phyloP scores from a whole-genome alignment of 2,797 vertebrate genomes.

The Nannoperca australis region DNA sequence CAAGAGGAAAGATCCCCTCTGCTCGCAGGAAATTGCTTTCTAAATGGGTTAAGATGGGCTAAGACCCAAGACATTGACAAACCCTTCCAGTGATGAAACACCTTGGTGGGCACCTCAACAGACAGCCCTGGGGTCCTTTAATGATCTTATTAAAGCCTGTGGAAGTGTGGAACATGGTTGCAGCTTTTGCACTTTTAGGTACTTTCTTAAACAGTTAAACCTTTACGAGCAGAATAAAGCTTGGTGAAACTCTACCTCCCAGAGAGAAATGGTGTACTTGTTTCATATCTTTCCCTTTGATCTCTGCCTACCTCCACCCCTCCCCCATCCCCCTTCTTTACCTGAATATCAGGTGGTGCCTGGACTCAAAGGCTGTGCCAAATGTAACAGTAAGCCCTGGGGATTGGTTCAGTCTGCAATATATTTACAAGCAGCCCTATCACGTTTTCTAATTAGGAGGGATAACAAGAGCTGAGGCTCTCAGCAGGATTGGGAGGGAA shows the following conservation, averaged over 20 bases:
- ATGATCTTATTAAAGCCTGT: constrained; percentile 81
- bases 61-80: constrained; percentile 83
- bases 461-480: constrained; percentile 79
- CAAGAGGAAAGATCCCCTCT: constrained; percentile 75
- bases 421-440: constrained; percentile 74
- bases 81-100: constrained; percentile 80
- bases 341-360: constrained; percentile 60
- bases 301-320: constrained; percentile 35
- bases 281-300: constrained; percentile 63
- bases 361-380: constrained; percentile 58
- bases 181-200: constrained; percentile 70
- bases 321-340: constrained; percentile 22
- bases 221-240: constrained; percentile 66
- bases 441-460: constrained; percentile 85
- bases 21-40: constrained; percentile 82
- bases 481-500: constrained; percentile 72
- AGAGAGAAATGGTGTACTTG: constrained; percentile 44
- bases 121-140: constrained; percentile 70
- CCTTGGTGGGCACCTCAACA: constrained; percentile 73
- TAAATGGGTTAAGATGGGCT: constrained; percentile 85
- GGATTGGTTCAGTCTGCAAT: constrained; percentile 67
- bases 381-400: constrained; percentile 68
- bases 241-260: constrained; percentile 57
- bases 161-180: constrained; percentile 66
- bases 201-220: constrained; percentile 76